A percentile compares a stretch with the other conserved stretches of the same genome.
phyloP scores from a whole-genome alignment of 2,797 vertebrate genomes.

The Cygnus olor region DNA sequence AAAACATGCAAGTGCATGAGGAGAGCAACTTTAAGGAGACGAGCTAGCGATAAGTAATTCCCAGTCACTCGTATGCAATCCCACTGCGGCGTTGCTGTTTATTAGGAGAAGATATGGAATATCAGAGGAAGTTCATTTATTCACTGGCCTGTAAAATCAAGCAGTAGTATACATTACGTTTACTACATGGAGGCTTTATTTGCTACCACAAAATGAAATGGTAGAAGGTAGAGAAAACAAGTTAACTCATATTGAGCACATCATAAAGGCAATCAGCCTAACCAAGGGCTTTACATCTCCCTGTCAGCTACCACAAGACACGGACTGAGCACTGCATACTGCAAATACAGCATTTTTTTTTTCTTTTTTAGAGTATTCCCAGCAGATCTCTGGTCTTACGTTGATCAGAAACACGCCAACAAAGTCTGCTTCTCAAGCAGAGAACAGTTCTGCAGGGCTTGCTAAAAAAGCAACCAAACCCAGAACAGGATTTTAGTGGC shows the following conservation, averaged over 20 bases:
- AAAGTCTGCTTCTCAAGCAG: neutral
- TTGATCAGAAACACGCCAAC: neutral
- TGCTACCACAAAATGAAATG: slow-evolving; percentile 34
- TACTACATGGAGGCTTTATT: slow-evolving; percentile 33
- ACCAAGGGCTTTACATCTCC: slow-evolving; percentile 1
- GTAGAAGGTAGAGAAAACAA: slow-evolving; percentile 11
- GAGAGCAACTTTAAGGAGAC: slow-evolving; percentile 10
- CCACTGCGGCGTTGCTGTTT: slow-evolving; percentile 25
- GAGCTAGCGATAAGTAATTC: slow-evolving; percentile 25
- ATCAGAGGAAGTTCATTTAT: slow-evolving; percentile 52
- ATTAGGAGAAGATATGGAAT: slow-evolving; percentile 44
- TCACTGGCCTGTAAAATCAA: slow-evolving; percentile 60
- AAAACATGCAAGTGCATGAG: slow-evolving; percentile 22
- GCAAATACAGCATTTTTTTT: neutral
- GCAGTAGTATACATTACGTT: slow-evolving; percentile 21
- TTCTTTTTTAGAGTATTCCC: neutral
- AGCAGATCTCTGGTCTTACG: neutral
- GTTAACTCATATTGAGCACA: neutral
- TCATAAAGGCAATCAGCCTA: slow-evolving; percentile 18
- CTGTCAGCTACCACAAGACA: neutral
- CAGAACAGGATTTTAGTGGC: neutral
- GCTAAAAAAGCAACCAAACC: neutral
- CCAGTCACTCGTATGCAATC: neutral
- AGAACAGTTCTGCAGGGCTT: neutral
- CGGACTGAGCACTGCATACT: neutral